These are phyloP conservation scores for Tor tambroides DNA, from an alignment of 2,113 vertebrate species.

Conservation along the genomic window DNA sequence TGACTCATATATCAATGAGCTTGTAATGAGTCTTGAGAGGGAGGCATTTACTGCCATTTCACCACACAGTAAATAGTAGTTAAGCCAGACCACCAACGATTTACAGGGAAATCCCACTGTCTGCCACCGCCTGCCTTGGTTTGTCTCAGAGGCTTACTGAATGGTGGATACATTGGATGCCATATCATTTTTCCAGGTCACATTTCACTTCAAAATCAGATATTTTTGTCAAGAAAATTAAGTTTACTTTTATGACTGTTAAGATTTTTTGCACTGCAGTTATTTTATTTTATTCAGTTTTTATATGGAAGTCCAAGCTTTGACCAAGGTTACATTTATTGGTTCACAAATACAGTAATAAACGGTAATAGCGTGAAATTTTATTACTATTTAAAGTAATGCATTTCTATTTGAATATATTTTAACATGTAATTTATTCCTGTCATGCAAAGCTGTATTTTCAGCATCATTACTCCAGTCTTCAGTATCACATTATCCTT, in stretches of 20 bases:
- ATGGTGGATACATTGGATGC: background rate
- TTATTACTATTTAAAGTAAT: background rate
- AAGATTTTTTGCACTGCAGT: background rate
- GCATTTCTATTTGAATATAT: background rate
- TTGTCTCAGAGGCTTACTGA: background rate
- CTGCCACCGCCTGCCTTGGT: conserved; percentile 9
- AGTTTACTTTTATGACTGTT: background rate
- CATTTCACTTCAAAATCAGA: background rate
- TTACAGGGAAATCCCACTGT: conserved; percentile 25
- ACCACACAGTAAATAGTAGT: conserved; percentile 52
- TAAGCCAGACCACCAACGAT: background rate
- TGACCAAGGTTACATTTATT: background rate
- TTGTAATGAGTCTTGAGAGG: background rate
- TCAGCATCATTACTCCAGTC: background rate
- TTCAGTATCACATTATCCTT: background rate
- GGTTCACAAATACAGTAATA: background rate
- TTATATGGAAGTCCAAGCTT: background rate
- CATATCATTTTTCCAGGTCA: background rate
- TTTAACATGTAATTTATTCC: background rate
- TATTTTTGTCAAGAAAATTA: background rate
- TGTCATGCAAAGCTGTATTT: background rate
- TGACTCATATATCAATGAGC: conserved; percentile 56
- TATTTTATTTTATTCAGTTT: background rate
- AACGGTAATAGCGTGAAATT: background rate
- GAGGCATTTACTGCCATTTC: conserved; percentile 60